phyloP scores from a whole-genome alignment of 2,888 invertebrate species.

The Rhagophthalmus giganteus region DNA sequence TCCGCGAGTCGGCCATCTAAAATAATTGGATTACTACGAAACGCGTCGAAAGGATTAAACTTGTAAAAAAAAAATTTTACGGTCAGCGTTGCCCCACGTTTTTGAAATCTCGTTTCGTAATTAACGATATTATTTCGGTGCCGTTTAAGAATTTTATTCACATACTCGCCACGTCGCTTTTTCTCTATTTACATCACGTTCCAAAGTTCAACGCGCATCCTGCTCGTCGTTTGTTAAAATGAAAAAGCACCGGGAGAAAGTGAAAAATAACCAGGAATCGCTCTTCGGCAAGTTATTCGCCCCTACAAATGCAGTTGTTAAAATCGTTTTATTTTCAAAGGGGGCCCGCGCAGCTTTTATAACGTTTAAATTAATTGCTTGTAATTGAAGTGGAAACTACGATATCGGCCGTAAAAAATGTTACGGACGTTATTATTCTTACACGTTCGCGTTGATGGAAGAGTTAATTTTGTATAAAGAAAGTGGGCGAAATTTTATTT shows the following conservation, averaged over 20 bases:
- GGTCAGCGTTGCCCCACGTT: too few relatives aligned
- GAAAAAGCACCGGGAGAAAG: slow-evolving; percentile 13
- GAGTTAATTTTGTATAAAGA: background rate
- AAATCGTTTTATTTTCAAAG: too few relatives aligned
- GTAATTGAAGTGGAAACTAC: too few relatives aligned
- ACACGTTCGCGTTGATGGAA: background rate
- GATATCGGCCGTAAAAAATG: too few relatives aligned
- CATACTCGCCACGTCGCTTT: too few relatives aligned
- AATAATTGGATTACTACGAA: slow-evolving; percentile 1
- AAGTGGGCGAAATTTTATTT: slow-evolving; percentile 19
- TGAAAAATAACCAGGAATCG: slow-evolving; percentile 8
- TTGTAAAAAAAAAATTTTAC: too few relatives aligned
- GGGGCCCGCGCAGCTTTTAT: too few relatives aligned
- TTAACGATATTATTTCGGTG: too few relatives aligned
- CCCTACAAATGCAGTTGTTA: slow-evolving; percentile 1
- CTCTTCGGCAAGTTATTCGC: slow-evolving; percentile 4
- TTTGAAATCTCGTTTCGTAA: too few relatives aligned
- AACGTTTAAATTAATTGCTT: too few relatives aligned
- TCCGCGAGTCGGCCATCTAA: background rate
- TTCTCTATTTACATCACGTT: slow-evolving; percentile 17
- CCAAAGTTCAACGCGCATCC: slow-evolving; percentile 19
- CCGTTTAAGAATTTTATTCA: too few relatives aligned
- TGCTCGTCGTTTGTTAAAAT: slow-evolving; percentile 19
- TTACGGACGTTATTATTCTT: background rate
- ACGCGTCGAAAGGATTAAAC: too few relatives aligned